phyloP scores from a whole-genome alignment of 2,888 invertebrate genomes.

The Volucella zonaria region DNA sequence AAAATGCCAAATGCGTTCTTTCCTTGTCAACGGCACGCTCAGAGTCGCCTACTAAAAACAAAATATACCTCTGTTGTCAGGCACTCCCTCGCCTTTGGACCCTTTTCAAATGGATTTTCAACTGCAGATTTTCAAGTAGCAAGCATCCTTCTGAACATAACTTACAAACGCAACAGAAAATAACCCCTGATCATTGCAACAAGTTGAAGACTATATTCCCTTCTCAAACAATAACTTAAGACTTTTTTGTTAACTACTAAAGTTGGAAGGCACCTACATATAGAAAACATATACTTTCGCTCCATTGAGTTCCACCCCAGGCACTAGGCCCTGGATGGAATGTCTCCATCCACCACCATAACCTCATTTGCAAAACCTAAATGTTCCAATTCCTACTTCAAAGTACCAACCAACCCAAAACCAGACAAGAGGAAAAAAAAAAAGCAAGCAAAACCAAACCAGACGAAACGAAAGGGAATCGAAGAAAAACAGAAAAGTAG shows the following conservation, averaged over 20 bases:
- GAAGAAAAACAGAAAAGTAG: background rate
- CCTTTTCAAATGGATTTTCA: too few species aligned
- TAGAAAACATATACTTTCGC: background rate
- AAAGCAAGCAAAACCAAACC: background rate
- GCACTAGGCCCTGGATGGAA: constrained; percentile 6
- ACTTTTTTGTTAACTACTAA: background rate
- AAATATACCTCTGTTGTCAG: too few species aligned
- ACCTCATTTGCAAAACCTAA: constrained; percentile 31
- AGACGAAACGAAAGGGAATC: background rate
- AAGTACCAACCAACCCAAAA: background rate
- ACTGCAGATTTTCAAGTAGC: too few species aligned
- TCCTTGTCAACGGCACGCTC: too few species aligned
- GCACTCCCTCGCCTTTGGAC: too few species aligned
- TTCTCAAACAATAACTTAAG: too few species aligned
- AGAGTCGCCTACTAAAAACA: too few species aligned
- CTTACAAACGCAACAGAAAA: too few species aligned
- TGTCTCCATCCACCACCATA: background rate
- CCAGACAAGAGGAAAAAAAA: constrained; percentile 41
- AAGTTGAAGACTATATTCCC: background rate
- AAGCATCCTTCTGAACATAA: too few species aligned
- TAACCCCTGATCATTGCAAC: background rate
- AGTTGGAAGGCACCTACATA: background rate
- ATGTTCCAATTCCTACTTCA: constrained; percentile 43
- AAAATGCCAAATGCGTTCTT: too few species aligned
- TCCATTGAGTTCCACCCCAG: background rate